Evolutionary conservation across 2,113 vertebrate genomes (phyloP).

Genomic region (Ameiurus melas): DNA sequence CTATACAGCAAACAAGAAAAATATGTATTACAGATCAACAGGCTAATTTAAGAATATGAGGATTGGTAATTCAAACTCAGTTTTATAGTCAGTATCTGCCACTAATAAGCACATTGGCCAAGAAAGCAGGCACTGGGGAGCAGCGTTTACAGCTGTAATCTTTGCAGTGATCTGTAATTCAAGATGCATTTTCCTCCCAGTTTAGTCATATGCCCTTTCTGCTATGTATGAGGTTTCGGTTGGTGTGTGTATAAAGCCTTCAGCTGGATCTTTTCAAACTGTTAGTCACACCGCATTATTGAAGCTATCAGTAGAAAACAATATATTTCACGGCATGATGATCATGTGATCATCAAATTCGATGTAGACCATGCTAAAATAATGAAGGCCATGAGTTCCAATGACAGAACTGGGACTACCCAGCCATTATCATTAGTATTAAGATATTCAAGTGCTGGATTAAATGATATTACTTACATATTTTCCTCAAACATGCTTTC

Average conservation of each 20-base stretch:
- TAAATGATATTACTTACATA: background rate
- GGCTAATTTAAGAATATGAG: background rate
- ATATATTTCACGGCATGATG: background rate
- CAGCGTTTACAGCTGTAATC: background rate
- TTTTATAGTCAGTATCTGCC: background rate
- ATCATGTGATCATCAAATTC: background rate
- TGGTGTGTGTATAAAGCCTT: constrained; percentile 4
- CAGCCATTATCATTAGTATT: background rate
- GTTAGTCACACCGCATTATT: background rate
- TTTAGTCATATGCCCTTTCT: constrained; percentile 18
- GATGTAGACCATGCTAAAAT: background rate
- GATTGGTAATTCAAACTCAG: background rate
- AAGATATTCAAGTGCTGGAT: background rate
- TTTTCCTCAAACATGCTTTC: background rate
- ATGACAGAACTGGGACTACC: background rate
- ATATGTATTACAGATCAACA: background rate
- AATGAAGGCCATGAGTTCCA: background rate
- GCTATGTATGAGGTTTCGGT: background rate
- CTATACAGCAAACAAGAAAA: background rate
- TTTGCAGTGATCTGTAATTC: background rate
- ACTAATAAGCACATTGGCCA: background rate
- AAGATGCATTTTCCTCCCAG: background rate
- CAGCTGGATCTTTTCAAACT: constrained; percentile 5
- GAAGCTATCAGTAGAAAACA: background rate
- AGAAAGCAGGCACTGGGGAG: background rate